Conservation (phyloP, 2,113 vertebrate species). For the Astur gentilis region DNA sequence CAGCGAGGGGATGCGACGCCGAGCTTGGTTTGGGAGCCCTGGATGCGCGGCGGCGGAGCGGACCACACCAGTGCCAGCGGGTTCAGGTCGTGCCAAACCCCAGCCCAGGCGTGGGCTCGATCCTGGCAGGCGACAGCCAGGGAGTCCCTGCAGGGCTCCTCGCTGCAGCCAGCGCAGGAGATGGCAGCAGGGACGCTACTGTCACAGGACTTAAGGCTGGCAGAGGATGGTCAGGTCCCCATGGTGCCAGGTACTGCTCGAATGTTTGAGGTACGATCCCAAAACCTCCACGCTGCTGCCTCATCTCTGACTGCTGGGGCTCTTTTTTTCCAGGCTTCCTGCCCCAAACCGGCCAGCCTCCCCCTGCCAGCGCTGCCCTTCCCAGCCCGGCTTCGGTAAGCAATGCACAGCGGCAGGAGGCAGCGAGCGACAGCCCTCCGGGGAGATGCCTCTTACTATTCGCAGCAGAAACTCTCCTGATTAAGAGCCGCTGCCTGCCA, state of each 20-base stretch:
- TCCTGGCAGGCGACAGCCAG: background rate
- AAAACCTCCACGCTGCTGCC: background rate
- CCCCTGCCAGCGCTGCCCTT: fast-evolving
- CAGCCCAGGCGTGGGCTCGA: fast-evolving
- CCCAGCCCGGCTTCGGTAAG: background rate
- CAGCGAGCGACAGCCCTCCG: background rate
- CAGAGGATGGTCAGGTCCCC: fast-evolving
- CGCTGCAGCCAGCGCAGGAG: fast-evolving
- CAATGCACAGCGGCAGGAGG: fast-evolving
- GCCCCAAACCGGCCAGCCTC: background rate
- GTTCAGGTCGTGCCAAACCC: background rate
- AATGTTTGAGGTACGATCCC: background rate
- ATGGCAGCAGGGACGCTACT: background rate
- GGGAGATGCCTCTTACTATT: background rate
- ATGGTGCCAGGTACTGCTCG: fast-evolving
- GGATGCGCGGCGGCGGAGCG: background rate
- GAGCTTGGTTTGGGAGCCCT: background rate
- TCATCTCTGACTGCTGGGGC: background rate
- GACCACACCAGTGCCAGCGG: fast-evolving
- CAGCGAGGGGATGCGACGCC: background rate
- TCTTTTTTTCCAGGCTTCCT: background rate
- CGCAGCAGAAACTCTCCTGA: background rate
- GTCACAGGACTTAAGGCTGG: background rate
- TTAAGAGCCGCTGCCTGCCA: background rate
- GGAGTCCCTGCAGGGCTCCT: background rate